Evolutionary conservation across 1,140 invertebrate genomes (phyloP).

Genomic region (Conopomorpha cramerella): DNA sequence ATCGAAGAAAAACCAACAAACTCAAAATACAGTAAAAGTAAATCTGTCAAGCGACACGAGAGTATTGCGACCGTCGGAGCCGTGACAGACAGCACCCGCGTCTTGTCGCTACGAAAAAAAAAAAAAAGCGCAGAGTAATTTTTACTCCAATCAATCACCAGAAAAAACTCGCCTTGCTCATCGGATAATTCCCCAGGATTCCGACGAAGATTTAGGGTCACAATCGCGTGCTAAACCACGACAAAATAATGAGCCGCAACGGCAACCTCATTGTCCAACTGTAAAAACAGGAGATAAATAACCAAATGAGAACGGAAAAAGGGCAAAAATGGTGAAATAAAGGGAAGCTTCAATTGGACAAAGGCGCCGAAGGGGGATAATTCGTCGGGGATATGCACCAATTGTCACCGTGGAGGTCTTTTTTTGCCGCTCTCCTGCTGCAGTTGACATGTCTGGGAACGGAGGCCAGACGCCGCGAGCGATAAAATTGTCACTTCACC

Average conservation of each 20-base stretch:
- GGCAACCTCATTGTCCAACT: slow-evolving; percentile 36
- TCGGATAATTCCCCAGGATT: slow-evolving; percentile 55
- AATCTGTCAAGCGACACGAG: slow-evolving; percentile 14
- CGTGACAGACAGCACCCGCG: slow-evolving; percentile 11
- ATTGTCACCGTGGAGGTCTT: slow-evolving; percentile 51
- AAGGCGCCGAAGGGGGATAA: slow-evolving; percentile 56
- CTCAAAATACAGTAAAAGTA: slow-evolving; percentile 2
- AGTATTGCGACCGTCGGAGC: slow-evolving; percentile 15
- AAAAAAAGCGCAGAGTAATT: slow-evolving; percentile 49
- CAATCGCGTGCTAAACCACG: slow-evolving; percentile 37
- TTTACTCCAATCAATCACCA: slow-evolving; percentile 51
- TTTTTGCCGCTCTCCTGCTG: slow-evolving; percentile 22
- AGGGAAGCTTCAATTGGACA: slow-evolving; percentile 53
- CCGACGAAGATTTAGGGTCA: slow-evolving; percentile 49
- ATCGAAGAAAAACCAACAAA: background rate
- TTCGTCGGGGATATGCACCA: slow-evolving; percentile 55
- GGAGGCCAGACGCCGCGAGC: slow-evolving; percentile 11
- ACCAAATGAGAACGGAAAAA: slow-evolving; percentile 58
- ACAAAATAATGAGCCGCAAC: slow-evolving; percentile 42
- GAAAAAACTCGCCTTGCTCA: slow-evolving; percentile 37
- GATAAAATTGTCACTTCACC: slow-evolving; percentile 38
- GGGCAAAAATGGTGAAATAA: slow-evolving; percentile 52
- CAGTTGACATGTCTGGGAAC: slow-evolving; percentile 15
- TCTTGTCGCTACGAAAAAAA: no score
- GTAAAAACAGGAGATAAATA: slow-evolving; percentile 55